phyloP scores from a whole-genome alignment of 1,140 invertebrate genomes.

The Heliothis subflexa region DNA sequence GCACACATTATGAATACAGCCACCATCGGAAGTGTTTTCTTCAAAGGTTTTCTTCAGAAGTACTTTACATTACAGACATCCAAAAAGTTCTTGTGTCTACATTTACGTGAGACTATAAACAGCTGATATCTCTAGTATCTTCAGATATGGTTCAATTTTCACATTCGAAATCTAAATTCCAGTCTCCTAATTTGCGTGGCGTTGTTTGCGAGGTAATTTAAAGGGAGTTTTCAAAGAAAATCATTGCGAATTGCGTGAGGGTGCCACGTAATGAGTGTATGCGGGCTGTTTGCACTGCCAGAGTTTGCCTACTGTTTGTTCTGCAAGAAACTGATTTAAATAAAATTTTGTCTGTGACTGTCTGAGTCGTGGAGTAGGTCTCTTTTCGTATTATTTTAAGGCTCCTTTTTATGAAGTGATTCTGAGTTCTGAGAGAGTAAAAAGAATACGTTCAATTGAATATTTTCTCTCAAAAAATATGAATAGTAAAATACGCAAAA shows the following conservation, averaged over 20 bases:
- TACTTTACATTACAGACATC: too few species aligned
- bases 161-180: slow-evolving; percentile 28
- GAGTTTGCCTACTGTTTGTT: slow-evolving; percentile 31
- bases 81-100: slow-evolving; percentile 1
- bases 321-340: slow-evolving; percentile 32
- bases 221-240: slow-evolving; percentile 42
- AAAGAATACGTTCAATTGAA: too few species aligned
- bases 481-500: too few species aligned
- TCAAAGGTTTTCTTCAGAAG: too few species aligned
- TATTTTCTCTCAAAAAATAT: too few species aligned
- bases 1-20: too few species aligned
- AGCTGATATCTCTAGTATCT: slow-evolving; percentile 3
- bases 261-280: slow-evolving; percentile 40
- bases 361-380: background rate
- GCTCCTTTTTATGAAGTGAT: too few species aligned
- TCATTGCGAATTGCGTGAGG: slow-evolving; percentile 35
- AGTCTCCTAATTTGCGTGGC: slow-evolving; percentile 30
- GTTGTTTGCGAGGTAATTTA: slow-evolving; percentile 37
- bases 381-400: too few species aligned
- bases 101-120: background rate
- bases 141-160: slow-evolving; percentile 2
- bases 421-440: too few species aligned
- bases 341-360: slow-evolving; percentile 9
- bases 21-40: too few species aligned
- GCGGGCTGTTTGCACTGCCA: slow-evolving; percentile 31